Evolutionary conservation across 2,113 vertebrate species (phyloP), one percentile per base, ranked within the genome.

Genomic region (Lethenteron camtschaticum): DNA sequence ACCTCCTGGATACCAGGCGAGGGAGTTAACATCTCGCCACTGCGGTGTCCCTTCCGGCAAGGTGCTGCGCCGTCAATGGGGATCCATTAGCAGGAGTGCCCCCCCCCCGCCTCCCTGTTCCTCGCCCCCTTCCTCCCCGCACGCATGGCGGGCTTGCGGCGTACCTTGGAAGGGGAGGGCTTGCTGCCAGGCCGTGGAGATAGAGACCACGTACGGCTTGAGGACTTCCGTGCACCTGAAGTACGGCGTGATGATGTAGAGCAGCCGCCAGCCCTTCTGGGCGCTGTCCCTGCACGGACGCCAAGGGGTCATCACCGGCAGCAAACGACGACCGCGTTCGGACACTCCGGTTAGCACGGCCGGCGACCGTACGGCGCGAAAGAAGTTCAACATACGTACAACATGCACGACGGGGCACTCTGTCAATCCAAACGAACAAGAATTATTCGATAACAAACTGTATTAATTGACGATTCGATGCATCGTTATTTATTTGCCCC

Each of bases 221-320:
- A 99, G 83, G 57, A 95, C 87, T 57, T 88, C 85, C 0, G 94
- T 96, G 80, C 90, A 96, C 73, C 85, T 84, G 74, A 88, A 80
- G 76, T 89, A 95, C 70, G 91, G 86, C 0, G 87, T 79, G 3
- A 96, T 75, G 72, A 96, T 88, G 79, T 88, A 95, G 14, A 99
- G 77, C 71, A 99, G 77, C 75, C 89, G 85, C 94, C 94, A 97
- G 57, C 94, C 94, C 76, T 83, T 81, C 79, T 87, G 94, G 74
- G 87, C 90, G 74, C 91, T 95, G 74, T 95, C 90, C 69, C 94
- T 99, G 79, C 3, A 6, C 56, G 68, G 68, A 73, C 9, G 71
- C 77, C 55, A 10, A 18, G 13, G 9, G 56, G 13, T 70, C 68
- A 55, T 12, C 57, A 3, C 13, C 18, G 13, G 60, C 13, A 4